Percentiles rank a stretch among this genome's conserved stretches.
Evolutionary conservation across 1,140 invertebrate species (phyloP).

Genomic region (Thrips palmi): DNA sequence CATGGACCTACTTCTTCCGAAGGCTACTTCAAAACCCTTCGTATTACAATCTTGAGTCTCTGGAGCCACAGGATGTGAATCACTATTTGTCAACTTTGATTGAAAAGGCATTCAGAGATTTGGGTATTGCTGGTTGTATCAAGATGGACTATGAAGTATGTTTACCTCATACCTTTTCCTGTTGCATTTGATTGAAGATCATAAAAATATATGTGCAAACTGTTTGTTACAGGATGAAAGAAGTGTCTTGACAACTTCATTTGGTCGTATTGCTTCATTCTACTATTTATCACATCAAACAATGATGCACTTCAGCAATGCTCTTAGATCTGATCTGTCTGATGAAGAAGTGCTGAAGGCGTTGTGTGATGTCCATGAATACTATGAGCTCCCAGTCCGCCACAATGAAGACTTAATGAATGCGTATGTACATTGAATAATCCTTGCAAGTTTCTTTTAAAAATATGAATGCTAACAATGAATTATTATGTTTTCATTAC

Average conservation of each 20-base stretch:
- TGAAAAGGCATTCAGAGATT: slow-evolving; percentile 28
- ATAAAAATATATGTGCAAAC: not conserved
- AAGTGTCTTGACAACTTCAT: slow-evolving; percentile 53
- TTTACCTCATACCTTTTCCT: slow-evolving; percentile 11
- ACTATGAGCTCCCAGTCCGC: slow-evolving; percentile 83
- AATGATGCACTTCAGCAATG: slow-evolving; percentile 60
- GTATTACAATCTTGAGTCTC: slow-evolving; percentile 70
- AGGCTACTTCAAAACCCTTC: slow-evolving; percentile 80
- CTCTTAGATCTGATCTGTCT: slow-evolving; percentile 39
- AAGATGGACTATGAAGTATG: slow-evolving; percentile 34
- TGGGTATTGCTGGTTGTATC: slow-evolving; percentile 4
- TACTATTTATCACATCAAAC: slow-evolving; percentile 95
- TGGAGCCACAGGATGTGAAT: slow-evolving; percentile 57
- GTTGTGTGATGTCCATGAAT: slow-evolving; percentile 76
- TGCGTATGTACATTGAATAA: slow-evolving; percentile 33
- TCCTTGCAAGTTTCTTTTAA: not conserved
- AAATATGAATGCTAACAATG: slow-evolving; percentile 1
- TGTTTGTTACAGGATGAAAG: slow-evolving; percentile 40
- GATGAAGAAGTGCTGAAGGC: slow-evolving; percentile 62
- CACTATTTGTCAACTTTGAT: slow-evolving; percentile 54
- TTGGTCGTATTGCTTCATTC: slow-evolving; percentile 86
- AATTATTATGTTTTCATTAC: slow-evolving; percentile 17
- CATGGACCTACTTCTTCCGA: slow-evolving; percentile 95
- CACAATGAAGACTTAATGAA: slow-evolving; percentile 97
- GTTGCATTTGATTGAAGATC: slow-evolving; percentile 21